These are phyloP conservation scores for Setophaga petechia DNA, from an alignment of 2,113 vertebrate species.

Conservation along the genomic window DNA sequence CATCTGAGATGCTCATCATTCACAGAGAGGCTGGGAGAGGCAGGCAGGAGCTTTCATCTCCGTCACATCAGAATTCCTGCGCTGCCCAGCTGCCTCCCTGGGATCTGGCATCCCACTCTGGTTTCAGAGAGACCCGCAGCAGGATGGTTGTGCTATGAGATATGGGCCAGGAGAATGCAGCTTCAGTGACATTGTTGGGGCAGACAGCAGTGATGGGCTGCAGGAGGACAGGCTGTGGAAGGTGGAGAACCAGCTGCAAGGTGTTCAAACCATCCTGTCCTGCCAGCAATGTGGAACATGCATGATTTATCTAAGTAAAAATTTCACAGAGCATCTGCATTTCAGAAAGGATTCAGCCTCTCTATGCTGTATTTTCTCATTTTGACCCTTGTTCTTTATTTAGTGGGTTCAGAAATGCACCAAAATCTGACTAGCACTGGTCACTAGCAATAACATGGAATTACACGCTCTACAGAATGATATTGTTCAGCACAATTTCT, in stretches of 20 bases:
- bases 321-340: background rate
- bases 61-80: background rate
- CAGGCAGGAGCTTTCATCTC: background rate
- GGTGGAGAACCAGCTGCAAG: slow-evolving; percentile 13
- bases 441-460: background rate
- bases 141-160: background rate
- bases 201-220: background rate
- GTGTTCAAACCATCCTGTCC: background rate
- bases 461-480: background rate
- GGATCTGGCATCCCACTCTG: background rate
- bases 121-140: background rate
- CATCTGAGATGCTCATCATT: background rate
- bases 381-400: background rate
- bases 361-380: background rate
- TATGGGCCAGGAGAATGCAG: background rate
- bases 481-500: background rate
- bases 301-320: background rate
- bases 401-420: background rate
- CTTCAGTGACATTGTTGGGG: slow-evolving; percentile 1
- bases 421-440: background rate
- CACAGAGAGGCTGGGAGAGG: background rate
- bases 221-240: background rate
- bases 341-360: background rate
- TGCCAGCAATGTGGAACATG: background rate
- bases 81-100: background rate